Conservation (phyloP, 2,888 invertebrate species). For the Subacronicta megacephala region DNA sequence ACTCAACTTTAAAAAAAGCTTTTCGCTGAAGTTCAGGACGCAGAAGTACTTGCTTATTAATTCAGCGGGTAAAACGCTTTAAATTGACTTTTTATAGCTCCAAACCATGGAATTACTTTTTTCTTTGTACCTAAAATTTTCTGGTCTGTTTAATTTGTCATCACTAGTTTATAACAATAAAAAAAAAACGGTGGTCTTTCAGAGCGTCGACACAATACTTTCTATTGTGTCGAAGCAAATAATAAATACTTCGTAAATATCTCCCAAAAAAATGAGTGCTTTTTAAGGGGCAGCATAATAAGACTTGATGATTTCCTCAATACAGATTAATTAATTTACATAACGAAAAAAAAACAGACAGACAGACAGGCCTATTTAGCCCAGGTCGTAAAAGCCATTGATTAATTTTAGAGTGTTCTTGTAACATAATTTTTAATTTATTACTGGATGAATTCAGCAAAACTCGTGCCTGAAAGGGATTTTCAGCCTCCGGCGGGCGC, state of each 20-base stretch:
- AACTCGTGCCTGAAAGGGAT: constrained; percentile 69
- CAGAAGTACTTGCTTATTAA: constrained; percentile 41
- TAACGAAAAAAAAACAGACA: constrained; percentile 33
- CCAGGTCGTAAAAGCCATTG: constrained; percentile 58
- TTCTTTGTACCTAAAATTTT: not conserved
- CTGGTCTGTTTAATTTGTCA: no score
- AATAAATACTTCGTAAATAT: not conserved
- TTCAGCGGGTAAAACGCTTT: constrained; percentile 39
- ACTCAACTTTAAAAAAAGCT: constrained; percentile 33
- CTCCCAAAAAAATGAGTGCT: constrained; percentile 3
- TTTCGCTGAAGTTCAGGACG: constrained; percentile 15
- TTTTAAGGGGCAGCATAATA: constrained; percentile 18
- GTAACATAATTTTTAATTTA: constrained; percentile 65
- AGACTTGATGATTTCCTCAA: constrained; percentile 18
- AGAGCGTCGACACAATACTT: no score
- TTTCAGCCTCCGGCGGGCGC: constrained; percentile 62
- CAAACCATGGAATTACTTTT: not conserved
- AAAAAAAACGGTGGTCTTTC: no score
- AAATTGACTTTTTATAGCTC: constrained; percentile 43
- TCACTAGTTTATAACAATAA: no score
- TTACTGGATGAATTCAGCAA: constrained; percentile 58
- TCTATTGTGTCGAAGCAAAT: no score
- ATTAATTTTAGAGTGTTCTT: constrained; percentile 60
- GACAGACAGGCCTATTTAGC: constrained; percentile 40
- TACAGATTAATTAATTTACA: constrained; percentile 18